These are phyloP conservation scores for Hiodon tergisus DNA, from an alignment of 2,113 vertebrate genomes.

Conservation along the genomic window DNA sequence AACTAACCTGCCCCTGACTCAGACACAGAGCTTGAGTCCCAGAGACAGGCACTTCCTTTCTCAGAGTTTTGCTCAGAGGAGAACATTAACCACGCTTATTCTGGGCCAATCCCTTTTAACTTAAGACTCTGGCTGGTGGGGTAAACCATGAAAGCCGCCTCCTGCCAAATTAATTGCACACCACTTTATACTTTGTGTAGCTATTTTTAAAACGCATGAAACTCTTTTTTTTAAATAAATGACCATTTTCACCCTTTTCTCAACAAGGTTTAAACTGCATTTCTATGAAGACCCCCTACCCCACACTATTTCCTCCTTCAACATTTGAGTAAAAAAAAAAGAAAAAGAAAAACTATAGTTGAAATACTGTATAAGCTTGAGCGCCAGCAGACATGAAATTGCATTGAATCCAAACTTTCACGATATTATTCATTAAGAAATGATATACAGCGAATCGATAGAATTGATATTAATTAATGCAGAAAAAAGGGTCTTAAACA, in stretches of 20 bases:
- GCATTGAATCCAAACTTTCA: no score
- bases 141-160: not conserved
- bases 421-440: no score
- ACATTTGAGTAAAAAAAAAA: no score
- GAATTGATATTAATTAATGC: no score
- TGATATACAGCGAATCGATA: no score
- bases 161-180: not conserved
- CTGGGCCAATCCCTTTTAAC: not conserved
- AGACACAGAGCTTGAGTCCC: constrained; percentile 38
- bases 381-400: no score
- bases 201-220: constrained; percentile 6
- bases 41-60: constrained; percentile 5
- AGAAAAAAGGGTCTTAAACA: no score
- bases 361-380: no score
- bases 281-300: not conserved
- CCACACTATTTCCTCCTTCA: not conserved
- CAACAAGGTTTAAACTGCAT: not conserved
- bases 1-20: constrained; percentile 63
- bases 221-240: not conserved
- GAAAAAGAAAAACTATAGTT: no score
- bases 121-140: not conserved
- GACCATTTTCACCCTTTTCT: not conserved
- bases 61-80: not conserved
- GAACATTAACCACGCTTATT: not conserved
- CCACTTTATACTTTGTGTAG: not conserved